Evolutionary conservation across 2,113 vertebrate genomes (phyloP), one percentile per base, ranked within the genome.

Genomic region (Neogobius melanostomus): DNA sequence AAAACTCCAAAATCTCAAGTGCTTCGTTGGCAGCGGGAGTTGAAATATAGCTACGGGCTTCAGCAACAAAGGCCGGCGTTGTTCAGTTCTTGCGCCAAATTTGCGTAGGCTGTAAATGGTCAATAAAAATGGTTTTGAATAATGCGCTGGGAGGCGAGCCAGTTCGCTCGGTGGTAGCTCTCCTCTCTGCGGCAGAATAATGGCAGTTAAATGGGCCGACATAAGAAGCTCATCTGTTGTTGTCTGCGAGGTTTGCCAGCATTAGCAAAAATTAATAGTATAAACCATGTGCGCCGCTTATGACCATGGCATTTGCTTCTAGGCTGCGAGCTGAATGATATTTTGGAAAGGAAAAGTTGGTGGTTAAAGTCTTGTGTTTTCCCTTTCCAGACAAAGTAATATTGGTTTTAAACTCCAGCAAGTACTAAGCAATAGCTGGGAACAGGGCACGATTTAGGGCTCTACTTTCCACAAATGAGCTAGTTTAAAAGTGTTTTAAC

Each of bases 121-220:
- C 76, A 78, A 84, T 85, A 79, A 82, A 71, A 74, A 49, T 7
- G 51, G 2, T 53, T 67, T 77, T 88, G 77, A 83, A 86, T 88
- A 84, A 87, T 87, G 63, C 71, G 80, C n/a, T 10, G 54, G 46
- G 49, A 69, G n/a, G 46, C 64, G 50, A 8, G 57, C 68, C 81
- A 78, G 74, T 68, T 66, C 16, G 73, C 45, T 54, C 66, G 68
- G 47, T 53, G 74, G 17, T 28, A 28, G 28, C 59, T 53, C 63
- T 60, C 42, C 64, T 54, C 48, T 65, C 44, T 8, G 9, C 17
- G 42, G 21, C 61, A 64, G 77, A 72, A 62, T 60, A 64, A 85
- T 36, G 54, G 68, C 42, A 75, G 64, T 79, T 69, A 56, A 15
- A 49, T 48, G 79, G 57, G 68, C 70, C 47, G 64, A 51, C 69